A percentile compares a stretch with the other conserved stretches of the same genome.
These are phyloP conservation scores for Ennomos fuscantarius DNA, from an alignment of 2,888 invertebrate species.

Conservation along the genomic window DNA sequence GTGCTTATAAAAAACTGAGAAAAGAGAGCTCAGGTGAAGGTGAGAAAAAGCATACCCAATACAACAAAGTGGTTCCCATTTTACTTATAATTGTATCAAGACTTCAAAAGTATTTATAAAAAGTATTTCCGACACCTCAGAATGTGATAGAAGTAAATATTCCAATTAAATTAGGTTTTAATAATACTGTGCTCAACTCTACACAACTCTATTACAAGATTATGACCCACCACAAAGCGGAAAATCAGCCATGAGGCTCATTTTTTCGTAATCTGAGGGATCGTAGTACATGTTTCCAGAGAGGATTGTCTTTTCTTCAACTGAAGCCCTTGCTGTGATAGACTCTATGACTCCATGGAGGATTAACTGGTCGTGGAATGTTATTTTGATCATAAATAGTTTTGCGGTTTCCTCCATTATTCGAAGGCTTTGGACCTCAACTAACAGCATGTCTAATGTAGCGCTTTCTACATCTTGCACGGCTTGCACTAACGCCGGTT, in stretches of 20 bases:
- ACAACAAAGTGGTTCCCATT: too few relatives aligned
- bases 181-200: too few relatives aligned
- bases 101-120: too few relatives aligned
- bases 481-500: conserved; percentile 19
- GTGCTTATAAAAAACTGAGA: too few relatives aligned
- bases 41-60: too few relatives aligned
- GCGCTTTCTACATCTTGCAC: conserved; percentile 43
- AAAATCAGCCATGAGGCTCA: conserved; percentile 66
- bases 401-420: conserved; percentile 52
- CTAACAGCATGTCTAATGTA: conserved; percentile 52
- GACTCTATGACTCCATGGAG: conserved; percentile 55
- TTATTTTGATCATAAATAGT: conserved; percentile 55
- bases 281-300: conserved; percentile 64
- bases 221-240: conserved; percentile 63
- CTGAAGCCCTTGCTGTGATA: conserved; percentile 43
- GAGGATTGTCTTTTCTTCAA: conserved; percentile 41
- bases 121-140: too few relatives aligned
- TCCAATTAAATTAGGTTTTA: too few relatives aligned
- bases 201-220: too few relatives aligned
- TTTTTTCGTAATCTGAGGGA: conserved; percentile 73
- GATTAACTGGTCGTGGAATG: conserved; percentile 63
- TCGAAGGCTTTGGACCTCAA: conserved; percentile 58
- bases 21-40: too few relatives aligned
- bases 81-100: too few relatives aligned
- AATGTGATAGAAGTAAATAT: too few relatives aligned